Evolutionary conservation across 2,113 vertebrate species (phyloP).

Genomic region (Colinus virginianus): DNA sequence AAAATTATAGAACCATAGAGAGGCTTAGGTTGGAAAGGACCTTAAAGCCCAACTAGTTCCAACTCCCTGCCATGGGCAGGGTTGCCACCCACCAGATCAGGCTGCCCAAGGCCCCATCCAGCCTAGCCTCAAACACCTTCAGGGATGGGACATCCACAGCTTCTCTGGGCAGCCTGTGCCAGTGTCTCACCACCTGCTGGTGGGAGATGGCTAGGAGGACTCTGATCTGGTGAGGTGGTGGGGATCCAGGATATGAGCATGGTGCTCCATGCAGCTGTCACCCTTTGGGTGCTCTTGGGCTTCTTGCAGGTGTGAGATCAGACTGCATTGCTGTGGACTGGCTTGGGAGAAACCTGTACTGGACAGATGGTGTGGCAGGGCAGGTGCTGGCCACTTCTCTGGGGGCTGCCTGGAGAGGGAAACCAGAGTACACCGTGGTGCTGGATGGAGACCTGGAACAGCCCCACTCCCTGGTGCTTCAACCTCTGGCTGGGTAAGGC

Average conservation of each 20-base stretch:
- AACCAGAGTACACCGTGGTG: conserved; percentile 81
- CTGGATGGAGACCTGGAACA: conserved; percentile 84
- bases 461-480: conserved; percentile 86
- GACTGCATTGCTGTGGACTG: conserved; percentile 91
- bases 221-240: not conserved
- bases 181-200: not conserved
- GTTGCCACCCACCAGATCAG: not conserved
- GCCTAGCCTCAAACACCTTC: not conserved
- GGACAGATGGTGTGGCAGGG: conserved; percentile 86
- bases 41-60: not conserved
- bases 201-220: not conserved
- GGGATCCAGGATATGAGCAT: not conserved
- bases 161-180: not conserved
- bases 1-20: not conserved
- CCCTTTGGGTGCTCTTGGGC: not conserved
- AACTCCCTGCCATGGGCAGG: not conserved
- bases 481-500: conserved; percentile 86
- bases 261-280: not conserved
- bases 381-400: conserved; percentile 86
- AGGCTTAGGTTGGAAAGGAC: not conserved
- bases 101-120: not conserved
- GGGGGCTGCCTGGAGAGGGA: conserved; percentile 67
- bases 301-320: conserved; percentile 84
- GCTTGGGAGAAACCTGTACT: conserved; percentile 92
- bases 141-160: not conserved